Conservation (phyloP, 2,113 vertebrate species). For the Microtus oregoni region DNA sequence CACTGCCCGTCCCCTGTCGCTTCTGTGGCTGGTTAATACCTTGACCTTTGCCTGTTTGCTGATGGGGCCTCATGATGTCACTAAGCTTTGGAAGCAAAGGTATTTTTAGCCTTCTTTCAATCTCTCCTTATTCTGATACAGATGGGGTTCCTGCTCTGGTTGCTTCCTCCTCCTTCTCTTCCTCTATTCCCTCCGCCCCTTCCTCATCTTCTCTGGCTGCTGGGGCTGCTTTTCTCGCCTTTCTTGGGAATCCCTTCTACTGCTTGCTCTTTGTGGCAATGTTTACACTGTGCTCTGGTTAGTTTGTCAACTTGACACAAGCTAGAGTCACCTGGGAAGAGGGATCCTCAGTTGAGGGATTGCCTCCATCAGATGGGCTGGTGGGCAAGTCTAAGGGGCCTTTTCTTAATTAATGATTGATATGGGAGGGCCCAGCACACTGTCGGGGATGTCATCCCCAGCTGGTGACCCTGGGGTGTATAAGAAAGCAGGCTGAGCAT, state of each 20-base stretch:
- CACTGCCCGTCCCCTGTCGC: neutral
- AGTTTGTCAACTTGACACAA: neutral
- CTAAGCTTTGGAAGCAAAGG: neutral
- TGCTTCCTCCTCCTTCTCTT: fast-evolving
- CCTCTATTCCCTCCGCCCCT: no score
- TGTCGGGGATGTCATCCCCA: neutral
- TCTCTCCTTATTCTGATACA: conserved; percentile 26
- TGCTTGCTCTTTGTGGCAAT: neutral
- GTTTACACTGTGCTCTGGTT: neutral
- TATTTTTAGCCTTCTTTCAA: conserved; percentile 10
- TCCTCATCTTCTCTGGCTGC: no score
- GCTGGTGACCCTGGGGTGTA: neutral
- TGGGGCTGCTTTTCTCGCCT: neutral
- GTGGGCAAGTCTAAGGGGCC: no score
- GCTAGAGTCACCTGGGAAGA: neutral
- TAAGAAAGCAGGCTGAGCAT: neutral
- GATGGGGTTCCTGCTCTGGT: neutral
- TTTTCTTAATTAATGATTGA: neutral
- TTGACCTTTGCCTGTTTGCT: conserved; percentile 57
- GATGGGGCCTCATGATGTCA: conserved; percentile 56
- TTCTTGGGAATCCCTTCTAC: neutral
- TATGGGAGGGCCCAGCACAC: neutral
- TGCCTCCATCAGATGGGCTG: neutral
- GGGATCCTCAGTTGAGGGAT: neutral
- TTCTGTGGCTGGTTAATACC: neutral